Percentiles rank a stretch among this genome's conserved stretches.
phyloP scores from a whole-genome alignment of 2,797 vertebrate genomes.

The Chelon auratus region DNA sequence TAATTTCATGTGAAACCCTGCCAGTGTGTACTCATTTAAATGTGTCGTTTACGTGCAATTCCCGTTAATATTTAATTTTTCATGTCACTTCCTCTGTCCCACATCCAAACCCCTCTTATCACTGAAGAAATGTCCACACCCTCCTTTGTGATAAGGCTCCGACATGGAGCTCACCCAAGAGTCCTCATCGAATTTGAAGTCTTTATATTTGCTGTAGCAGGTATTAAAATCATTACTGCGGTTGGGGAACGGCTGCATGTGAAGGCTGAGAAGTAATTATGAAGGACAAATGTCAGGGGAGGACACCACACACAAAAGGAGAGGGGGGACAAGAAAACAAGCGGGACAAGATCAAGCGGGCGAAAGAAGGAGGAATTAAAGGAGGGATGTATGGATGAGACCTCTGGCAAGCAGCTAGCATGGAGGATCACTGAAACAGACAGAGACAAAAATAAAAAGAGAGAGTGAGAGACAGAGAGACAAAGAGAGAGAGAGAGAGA shows the following conservation, averaged over 20 bases:
- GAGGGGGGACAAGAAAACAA: constrained; percentile 1
- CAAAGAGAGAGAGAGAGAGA: constrained; percentile 1
- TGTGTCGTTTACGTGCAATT: constrained; percentile 13
- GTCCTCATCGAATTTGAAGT: constrained; percentile 57
- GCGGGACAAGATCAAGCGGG: neutral
- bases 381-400: constrained; percentile 31
- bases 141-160: constrained; percentile 49
- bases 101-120: neutral
- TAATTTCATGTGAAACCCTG: constrained; percentile 50
- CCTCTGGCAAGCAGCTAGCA: constrained; percentile 18
- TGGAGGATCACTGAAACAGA: constrained; percentile 14
- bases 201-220: constrained; percentile 58
- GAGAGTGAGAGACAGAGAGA: constrained; percentile 1
- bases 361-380: constrained; percentile 2
- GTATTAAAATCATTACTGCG: constrained; percentile 67
- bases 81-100: neutral
- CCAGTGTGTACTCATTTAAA: neutral
- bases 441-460: constrained; percentile 5
- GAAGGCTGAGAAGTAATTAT: constrained; percentile 66
- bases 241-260: constrained; percentile 24
- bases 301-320: constrained; percentile 18
- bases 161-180: constrained; percentile 37
- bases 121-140: neutral
- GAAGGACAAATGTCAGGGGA: constrained; percentile 59
- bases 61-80: constrained; percentile 27